Evolutionary conservation across 2,888 invertebrate species (phyloP), one percentile per base, ranked within the genome.

Genomic region (Meiosimyza decipiens): DNA sequence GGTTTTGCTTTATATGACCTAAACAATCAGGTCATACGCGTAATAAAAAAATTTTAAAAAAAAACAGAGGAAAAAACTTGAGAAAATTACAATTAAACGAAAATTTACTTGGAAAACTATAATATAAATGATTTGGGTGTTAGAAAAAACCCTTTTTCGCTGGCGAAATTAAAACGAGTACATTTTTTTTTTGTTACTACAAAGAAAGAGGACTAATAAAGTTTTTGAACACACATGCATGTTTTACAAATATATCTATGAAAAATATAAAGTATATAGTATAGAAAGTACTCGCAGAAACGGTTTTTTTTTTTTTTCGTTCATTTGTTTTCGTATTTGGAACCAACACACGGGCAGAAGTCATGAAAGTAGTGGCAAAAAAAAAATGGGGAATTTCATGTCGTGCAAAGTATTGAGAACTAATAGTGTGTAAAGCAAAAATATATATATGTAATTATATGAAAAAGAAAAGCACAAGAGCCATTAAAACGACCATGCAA

Each of bases 1-100:
- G 77, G 77, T 81, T 82, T 80, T 82, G 79, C 82, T 79, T 79
- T 82, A 80, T 77, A 82, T 83, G 84, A 83, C 83, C 84, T 83
- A 79, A 79, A 79, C 80, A 83, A 84, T 82, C 84, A 82, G 84
- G 85, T 85, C 85, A 84, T 74, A 73, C 68, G 68, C 72, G 63
- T 51, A 72, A 71, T 57, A 66, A 60, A 66, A 50, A 59, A 71
- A 40, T 16, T 9, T 66, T 72, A 71, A 62, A 50, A 52, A 64
- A 72, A 68, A 64, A 28, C 28, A 28, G 28, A 52, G 71, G 49
- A 3, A 40, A 60, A 33, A 54, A 67, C 51, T 49, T 15, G 9
- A 40, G 40, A n/a, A 60, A 60, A 33, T 47, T 9, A 51, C 68
- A 62, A 72, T 63, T 47, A 47, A 22, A 66, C 16, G 60, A 3